A percentile compares a stretch with the other conserved stretches of the same genome.
These are phyloP conservation scores for Mirza zaza DNA, from an alignment of 2,113 vertebrate species.

Conservation along the genomic window DNA sequence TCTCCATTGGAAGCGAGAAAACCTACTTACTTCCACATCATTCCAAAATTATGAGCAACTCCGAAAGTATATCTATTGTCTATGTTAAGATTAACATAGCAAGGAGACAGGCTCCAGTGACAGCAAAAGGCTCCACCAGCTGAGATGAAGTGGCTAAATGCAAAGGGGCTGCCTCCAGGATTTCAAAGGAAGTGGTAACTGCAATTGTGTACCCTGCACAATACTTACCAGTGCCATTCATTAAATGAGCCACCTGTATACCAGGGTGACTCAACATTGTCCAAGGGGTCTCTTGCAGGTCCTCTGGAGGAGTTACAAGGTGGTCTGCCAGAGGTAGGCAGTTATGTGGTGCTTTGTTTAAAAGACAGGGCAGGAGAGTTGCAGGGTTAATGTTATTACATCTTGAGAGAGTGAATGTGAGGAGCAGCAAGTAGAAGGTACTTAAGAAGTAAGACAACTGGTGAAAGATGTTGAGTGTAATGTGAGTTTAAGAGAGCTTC, in stretches of 20 bases:
- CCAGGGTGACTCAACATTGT: neutral
- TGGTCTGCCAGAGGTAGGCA: neutral
- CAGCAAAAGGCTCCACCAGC: neutral
- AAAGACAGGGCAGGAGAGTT: neutral
- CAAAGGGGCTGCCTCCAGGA: neutral
- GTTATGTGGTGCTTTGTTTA: neutral
- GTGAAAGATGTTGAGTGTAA: neutral
- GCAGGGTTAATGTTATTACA: neutral
- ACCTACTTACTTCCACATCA: neutral
- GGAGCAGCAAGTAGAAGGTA: neutral
- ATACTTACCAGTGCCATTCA: neutral
- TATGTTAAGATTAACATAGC: neutral
- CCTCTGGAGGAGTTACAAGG: neutral
- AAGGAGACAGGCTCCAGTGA: neutral
- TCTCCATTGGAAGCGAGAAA: neutral
- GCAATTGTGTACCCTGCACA: neutral
- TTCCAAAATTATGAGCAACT: neutral
- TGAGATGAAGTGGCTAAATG: neutral
- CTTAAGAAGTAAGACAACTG: neutral
- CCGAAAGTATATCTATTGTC: neutral
- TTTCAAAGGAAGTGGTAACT: neutral
- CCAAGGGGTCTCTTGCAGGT: neutral
- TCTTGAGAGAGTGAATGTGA: neutral
- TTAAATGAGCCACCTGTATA: neutral
- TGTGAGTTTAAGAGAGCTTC: neutral